phyloP scores from a whole-genome alignment of 1,140 invertebrate genomes.

The Fragariocoptes setiger region DNA sequence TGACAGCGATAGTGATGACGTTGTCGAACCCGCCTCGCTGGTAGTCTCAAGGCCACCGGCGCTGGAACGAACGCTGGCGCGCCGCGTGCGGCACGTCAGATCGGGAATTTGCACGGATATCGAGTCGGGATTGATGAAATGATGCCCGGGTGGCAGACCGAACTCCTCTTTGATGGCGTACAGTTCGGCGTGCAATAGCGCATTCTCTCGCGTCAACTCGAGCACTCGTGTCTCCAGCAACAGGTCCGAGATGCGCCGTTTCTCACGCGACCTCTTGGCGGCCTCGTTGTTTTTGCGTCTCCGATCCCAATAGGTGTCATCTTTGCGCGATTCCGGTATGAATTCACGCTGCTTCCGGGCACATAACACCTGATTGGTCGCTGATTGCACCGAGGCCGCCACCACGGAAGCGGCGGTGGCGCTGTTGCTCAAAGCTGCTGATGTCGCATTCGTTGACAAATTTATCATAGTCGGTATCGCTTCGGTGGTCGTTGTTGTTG shows the following conservation, averaged over 20 bases:
- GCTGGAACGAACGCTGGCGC: background rate
- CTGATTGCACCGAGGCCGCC: background rate
- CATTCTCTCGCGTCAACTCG: slow-evolving; percentile 74
- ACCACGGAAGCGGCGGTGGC: background rate
- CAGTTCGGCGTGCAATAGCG: slow-evolving; percentile 61
- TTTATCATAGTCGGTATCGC: background rate
- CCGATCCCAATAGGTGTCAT: slow-evolving; percentile 86
- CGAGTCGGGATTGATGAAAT: slow-evolving; percentile 6
- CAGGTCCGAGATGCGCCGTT: slow-evolving; percentile 82
- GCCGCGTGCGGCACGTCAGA: slow-evolving; percentile 4
- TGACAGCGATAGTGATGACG: slow-evolving; percentile 1
- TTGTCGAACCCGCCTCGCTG: background rate
- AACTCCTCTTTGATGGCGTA: slow-evolving; percentile 71
- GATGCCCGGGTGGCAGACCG: slow-evolving; percentile 18
- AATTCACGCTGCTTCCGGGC: slow-evolving; percentile 63
- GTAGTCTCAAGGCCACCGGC: background rate
- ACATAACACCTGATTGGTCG: background rate
- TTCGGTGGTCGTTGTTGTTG: background rate
- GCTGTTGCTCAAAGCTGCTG: background rate
- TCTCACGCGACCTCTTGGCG: slow-evolving; percentile 69
- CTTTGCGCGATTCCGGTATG: slow-evolving; percentile 82
- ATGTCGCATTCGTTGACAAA: background rate
- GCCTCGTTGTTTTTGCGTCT: slow-evolving; percentile 78
- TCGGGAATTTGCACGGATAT: slow-evolving; percentile 7
- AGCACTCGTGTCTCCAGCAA: slow-evolving; percentile 69